Evolutionary conservation across 1,140 invertebrate genomes (phyloP).

Genomic region (Bursaphelenchus mucronatus): DNA sequence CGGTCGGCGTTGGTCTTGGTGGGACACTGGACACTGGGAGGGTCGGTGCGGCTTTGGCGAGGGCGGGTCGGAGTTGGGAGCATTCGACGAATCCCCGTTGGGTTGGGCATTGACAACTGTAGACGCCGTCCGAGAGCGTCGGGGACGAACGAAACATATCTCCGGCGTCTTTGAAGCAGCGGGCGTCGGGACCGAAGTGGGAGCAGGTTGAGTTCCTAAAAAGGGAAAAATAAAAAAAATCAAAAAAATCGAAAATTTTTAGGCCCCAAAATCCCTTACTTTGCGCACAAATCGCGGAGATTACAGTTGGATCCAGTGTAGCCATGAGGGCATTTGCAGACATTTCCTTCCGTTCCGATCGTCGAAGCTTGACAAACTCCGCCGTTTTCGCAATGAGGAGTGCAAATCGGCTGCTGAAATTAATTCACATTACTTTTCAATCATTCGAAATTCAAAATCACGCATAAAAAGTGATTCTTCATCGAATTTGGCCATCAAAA

Average conservation of each 20-base stretch:
- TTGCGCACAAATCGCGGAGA: constrained; percentile 35
- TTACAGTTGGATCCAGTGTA: constrained; percentile 38
- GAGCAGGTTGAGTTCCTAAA: constrained; percentile 8
- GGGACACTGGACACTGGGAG: not conserved
- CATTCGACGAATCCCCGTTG: not conserved
- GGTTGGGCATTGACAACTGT: constrained; percentile 21
- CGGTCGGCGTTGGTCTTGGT: not conserved
- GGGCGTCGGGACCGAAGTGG: constrained; percentile 14
- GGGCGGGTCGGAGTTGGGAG: not conserved
- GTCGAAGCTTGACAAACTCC: constrained; percentile 26
- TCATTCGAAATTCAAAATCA: no score
- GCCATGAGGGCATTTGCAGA: constrained; percentile 18
- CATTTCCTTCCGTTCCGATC: not conserved
- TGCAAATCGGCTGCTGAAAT: constrained; percentile 18
- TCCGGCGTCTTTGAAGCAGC: constrained; percentile 17
- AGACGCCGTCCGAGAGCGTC: not conserved
- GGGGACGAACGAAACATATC: constrained; percentile 17
- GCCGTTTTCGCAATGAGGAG: constrained; percentile 33
- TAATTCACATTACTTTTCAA: no score
- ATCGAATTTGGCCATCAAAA: no score
- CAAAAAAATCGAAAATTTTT: no score
- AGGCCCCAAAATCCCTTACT: constrained; percentile 21
- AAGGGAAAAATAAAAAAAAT: not conserved
- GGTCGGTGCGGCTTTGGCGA: not conserved
- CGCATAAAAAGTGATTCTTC: no score